Base-by-base conservation (phyloP, 2,888 invertebrate species). In the Luperina nickerlii region DNA sequence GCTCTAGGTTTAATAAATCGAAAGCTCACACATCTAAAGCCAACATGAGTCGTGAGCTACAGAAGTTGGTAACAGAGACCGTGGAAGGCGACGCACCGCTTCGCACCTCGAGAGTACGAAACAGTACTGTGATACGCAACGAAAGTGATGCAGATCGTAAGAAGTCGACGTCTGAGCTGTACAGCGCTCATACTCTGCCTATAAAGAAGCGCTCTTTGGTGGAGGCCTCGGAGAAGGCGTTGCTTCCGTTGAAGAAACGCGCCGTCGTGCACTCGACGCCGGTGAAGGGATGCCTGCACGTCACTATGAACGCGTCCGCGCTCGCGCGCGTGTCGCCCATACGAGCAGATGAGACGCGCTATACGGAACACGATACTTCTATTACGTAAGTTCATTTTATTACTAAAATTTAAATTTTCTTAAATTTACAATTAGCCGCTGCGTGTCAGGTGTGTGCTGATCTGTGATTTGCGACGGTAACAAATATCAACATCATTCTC, bases 241-340 rank as follows among this genome's bases (percentile, higher is more conserved):
- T 13, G 27, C 79, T 95, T 89, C 96, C 95, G 9, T 85, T 96
- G 0, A 95, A 96, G 92, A 96, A 96, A 88, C 91, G 96, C 20
- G 85, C 83, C 20, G 90, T 95, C 38, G 78, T 92, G 51, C 96
- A 96, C 84, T 96, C 96, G 0, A 96, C 96, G 74, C 96, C 96
- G 0, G 89, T 96, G 32, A 94, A 94, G 87, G 93, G 94, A 0
- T 81, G 88, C 2, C 81, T 45, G 8, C 76, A 86, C 67, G n/a
- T 87, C 6, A 89, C 91, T 0, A 83, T 92, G 89, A 89, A 90
- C 80, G 93, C 92, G 9, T 90, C 93, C 0, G 94, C 90, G 27
- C 88, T 94, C 27, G 94, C 92, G 18, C 92, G 94, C 24, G 94
- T 95, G 60, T 96, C 96, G 79, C 96, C 96, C 62, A 84, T 81